These are phyloP conservation scores for Ceratosolen solmsi DNA, from an alignment of 1,140 invertebrate genomes.

Conservation along the genomic window DNA sequence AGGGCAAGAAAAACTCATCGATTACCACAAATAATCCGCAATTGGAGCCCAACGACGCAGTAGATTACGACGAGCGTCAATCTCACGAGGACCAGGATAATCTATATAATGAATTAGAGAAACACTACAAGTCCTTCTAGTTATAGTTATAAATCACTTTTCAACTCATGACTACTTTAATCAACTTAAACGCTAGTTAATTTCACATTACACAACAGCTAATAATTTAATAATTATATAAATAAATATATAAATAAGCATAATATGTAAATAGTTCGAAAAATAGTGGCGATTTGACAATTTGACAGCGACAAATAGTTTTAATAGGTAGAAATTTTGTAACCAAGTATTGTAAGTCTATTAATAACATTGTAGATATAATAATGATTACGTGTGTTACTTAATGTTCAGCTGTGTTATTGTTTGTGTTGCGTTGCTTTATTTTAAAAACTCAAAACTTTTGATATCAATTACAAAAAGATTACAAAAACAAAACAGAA, in stretches of 20 bases:
- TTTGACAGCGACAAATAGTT: neutral
- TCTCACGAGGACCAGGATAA: no score
- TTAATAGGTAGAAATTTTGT: neutral
- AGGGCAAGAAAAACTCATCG: slow-evolving; percentile 5
- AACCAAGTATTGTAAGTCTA: neutral
- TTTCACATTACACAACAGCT: neutral
- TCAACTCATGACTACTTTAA: no score
- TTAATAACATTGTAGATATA: neutral
- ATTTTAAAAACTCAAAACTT: neutral
- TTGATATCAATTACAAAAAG: no score
- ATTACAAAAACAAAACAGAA: no score
- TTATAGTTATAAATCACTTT: no score
- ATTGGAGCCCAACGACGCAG: no score
- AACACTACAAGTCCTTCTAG: no score
- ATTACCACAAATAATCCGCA: neutral
- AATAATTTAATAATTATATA: neutral
- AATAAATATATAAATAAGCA: neutral
- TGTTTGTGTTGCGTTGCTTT: no score
- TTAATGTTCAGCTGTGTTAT: neutral
- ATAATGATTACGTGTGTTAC: neutral
- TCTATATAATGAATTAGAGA: no score
- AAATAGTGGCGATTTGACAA: neutral
- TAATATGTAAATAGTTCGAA: neutral
- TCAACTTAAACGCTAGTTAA: neutral
- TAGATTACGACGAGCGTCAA: no score